Percentiles rank a stretch among this genome's conserved stretches.
phyloP scores from a whole-genome alignment of 1,140 invertebrate genomes.

The Ladona fulva region DNA sequence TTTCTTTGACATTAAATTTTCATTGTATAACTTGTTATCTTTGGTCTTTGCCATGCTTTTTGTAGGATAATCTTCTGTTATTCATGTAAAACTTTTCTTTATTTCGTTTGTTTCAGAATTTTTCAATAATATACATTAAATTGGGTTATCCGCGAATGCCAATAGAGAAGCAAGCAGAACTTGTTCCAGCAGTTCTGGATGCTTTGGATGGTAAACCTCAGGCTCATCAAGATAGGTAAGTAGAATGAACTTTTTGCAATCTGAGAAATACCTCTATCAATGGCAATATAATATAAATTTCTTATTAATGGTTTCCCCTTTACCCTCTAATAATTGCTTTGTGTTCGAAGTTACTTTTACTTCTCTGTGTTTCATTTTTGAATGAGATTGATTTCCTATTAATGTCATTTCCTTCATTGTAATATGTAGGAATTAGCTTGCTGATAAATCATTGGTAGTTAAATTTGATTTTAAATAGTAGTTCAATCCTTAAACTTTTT shows the following conservation, averaged over 20 bases:
- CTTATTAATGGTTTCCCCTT: no score
- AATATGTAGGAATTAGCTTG: no score
- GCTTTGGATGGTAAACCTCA: slow-evolving; percentile 71
- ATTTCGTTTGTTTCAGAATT: slow-evolving; percentile 79
- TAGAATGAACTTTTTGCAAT: slow-evolving; percentile 16
- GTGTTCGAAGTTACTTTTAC: no score
- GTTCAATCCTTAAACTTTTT: no score
- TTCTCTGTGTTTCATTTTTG: no score
- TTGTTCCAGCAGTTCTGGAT: slow-evolving; percentile 66
- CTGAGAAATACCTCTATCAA: slow-evolving; percentile 13
- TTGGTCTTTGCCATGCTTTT: slow-evolving; percentile 14
- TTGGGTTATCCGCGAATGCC: slow-evolving; percentile 78
- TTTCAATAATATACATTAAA: slow-evolving; percentile 88
- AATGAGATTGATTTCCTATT: no score
- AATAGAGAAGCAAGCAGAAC: slow-evolving; percentile 59
- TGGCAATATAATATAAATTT: background rate
- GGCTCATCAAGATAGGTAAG: slow-evolving; percentile 76
- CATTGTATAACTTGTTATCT: slow-evolving; percentile 11
- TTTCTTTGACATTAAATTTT: slow-evolving; percentile 14
- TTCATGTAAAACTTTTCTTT: no score
- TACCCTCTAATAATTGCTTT: no score
- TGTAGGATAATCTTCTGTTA: no score
- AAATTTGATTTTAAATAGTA: no score
- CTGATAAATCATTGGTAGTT: no score
- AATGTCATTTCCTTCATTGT: no score